Evolutionary conservation across 2,888 invertebrate genomes (phyloP), one percentile per base, ranked within the genome.

Genomic region (Nemurella pictetii): DNA sequence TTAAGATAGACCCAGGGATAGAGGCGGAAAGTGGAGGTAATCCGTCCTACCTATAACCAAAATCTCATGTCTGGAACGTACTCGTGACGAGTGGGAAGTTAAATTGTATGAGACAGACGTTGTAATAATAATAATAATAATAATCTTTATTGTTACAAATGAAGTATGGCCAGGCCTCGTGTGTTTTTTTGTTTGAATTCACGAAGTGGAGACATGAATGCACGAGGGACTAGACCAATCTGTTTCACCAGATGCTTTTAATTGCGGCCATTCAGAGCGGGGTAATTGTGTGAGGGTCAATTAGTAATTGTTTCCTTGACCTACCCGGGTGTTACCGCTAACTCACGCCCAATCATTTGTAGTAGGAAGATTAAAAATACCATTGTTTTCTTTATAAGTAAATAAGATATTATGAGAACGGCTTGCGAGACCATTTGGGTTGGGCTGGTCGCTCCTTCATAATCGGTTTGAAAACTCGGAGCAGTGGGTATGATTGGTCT

Each of bases 241-340:
- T 20, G 5, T 55, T 55, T 12, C 55, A 25, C 26, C 75, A 75
- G 75, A 26, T 75, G 75, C 4, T 75, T 75, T 75, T 75, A 75
- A 75, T 75, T 75, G 28, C 75, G 75, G 75, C 75, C n/a, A 75
- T 28, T 75, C 75, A 55, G 55, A 55, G 55, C 20, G 9, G 28
- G 75, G 28, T 75, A 75, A 75, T 75, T 75, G 28, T 28, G 28
- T 27, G 75, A 75, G 28, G 75, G 75, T 75, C 75, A 75, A 75
- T 75, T 75, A 28, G 75, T 75, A 75, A 75, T 75, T 75, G 75
- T 28, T 75, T 28, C 28, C 75, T 75, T 75, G 75, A 28, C 75
- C 75, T 75, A 75, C 9, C 75, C 75, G 75, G 75, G 75, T 75
- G 75, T 75, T 27, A 75, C 26, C 75, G 26, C 26, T 28, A 4